These are phyloP conservation scores for Drosophila multiciliata DNA, from an alignment of 2,888 invertebrate genomes.

Conservation along the genomic window DNA sequence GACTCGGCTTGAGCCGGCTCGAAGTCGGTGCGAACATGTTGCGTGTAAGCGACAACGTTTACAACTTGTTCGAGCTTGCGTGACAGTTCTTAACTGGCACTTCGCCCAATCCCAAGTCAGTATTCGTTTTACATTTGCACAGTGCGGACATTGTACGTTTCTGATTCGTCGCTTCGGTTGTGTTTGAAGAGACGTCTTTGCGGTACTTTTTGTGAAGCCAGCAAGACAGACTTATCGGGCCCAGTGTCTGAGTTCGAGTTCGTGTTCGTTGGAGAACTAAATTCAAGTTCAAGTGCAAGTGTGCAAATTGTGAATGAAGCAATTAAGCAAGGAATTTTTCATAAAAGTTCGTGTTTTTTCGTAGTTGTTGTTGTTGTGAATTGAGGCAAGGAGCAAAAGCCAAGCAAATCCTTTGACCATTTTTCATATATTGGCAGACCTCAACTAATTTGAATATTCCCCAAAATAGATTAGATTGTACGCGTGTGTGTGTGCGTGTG, in stretches of 20 bases:
- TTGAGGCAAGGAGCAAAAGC: conserved; percentile 9
- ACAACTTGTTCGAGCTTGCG: conserved; percentile 48
- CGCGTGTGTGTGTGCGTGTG: conserved; percentile 1
- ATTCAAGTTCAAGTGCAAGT: conserved; percentile 27
- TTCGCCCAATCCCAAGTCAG: conserved; percentile 76
- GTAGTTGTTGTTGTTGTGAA: conserved; percentile 5
- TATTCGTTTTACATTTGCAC: conserved; percentile 71
- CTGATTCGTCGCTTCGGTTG: conserved; percentile 11
- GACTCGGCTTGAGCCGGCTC: conserved; percentile 25
- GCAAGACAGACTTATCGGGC: not conserved
- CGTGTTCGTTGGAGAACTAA: conserved; percentile 3
- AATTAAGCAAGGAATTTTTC: conserved; percentile 1
- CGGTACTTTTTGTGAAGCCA: conserved; percentile 32
- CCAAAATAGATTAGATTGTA: conserved; percentile 36
- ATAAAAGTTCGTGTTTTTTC: conserved; percentile 20
- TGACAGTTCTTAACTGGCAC: conserved; percentile 59
- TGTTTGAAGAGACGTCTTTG: conserved; percentile 39
- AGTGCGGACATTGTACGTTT: conserved; percentile 48
- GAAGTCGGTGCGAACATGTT: conserved; percentile 53
- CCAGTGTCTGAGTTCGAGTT: conserved; percentile 5
- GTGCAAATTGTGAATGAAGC: conserved; percentile 7
- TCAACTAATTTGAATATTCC: conserved; percentile 68
- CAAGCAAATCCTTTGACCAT: conserved; percentile 35
- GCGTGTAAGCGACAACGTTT: conserved; percentile 10
- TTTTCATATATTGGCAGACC: conserved; percentile 50